Percentiles rank a stretch among this genome's conserved stretches.
phyloP scores from a whole-genome alignment of 2,113 vertebrate species.

The Thalassarche chlororhynchos region DNA sequence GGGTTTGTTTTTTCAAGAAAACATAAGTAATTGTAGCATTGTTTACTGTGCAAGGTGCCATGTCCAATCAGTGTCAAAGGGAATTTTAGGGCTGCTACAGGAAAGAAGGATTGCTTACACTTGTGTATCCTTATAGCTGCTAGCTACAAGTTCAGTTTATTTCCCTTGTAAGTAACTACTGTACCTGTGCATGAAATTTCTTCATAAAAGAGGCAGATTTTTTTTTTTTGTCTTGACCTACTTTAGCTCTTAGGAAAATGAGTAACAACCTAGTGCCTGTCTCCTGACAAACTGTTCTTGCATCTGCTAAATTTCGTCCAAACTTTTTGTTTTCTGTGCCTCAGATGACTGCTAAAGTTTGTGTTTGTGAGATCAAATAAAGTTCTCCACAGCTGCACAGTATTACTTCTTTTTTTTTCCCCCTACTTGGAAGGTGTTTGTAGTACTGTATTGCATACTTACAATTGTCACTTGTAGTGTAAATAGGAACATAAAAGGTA shows the following conservation, averaged over 20 bases:
- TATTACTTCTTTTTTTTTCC: not conserved
- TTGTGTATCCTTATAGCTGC: not conserved
- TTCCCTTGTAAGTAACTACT: not conserved
- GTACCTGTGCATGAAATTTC: not conserved
- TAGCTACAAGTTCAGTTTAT: constrained; percentile 6
- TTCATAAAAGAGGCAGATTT: not conserved
- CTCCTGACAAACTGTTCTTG: not conserved
- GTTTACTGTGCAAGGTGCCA: constrained; percentile 18
- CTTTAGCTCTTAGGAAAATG: constrained; percentile 23
- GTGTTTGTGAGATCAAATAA: not conserved
- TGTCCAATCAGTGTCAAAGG: constrained; percentile 48
- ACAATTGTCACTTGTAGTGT: not conserved
- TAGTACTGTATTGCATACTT: not conserved
- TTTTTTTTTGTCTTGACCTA: not conserved
- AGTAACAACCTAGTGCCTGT: not conserved
- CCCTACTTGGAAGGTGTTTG: not conserved
- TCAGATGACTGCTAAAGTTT: not conserved
- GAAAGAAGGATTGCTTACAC: constrained; percentile 8
- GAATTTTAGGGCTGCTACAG: not conserved
- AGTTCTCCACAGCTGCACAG: not conserved
- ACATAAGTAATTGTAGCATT: constrained; percentile 25
- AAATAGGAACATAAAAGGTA: not conserved
- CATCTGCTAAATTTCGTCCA: not conserved
- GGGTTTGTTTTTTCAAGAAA: constrained; percentile 34
- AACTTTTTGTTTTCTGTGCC: not conserved